A percentile compares a stretch with the other conserved stretches of the same genome.
These are phyloP conservation scores for Taxidea taxus DNA, from an alignment of 2,113 vertebrate genomes.

Conservation along the genomic window DNA sequence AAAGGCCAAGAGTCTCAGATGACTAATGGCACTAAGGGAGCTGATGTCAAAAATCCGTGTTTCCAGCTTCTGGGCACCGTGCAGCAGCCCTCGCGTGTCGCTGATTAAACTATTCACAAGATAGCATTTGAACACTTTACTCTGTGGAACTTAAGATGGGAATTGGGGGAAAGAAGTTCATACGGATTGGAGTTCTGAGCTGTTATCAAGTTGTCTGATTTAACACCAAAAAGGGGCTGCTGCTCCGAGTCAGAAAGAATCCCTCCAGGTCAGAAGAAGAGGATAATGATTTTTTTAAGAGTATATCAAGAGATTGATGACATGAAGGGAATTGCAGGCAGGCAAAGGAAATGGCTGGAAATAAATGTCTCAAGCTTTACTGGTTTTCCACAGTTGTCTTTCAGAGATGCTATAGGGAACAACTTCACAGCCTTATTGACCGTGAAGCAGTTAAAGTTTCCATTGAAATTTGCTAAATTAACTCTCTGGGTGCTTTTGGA, in stretches of 20 bases:
- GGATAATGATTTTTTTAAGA: conserved; percentile 61
- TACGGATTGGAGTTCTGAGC: neutral
- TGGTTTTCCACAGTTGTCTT: neutral
- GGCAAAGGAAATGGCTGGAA: conserved; percentile 51
- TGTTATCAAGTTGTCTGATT: neutral
- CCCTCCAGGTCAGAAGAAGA: conserved; percentile 49
- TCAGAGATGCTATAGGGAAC: conserved; percentile 51
- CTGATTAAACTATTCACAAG: neutral
- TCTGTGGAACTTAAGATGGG: neutral
- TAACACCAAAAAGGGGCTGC: neutral
- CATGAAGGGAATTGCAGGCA: conserved; percentile 50
- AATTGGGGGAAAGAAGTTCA: neutral
- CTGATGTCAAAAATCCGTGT: neutral
- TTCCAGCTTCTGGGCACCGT: neutral
- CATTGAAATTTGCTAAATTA: conserved; percentile 13
- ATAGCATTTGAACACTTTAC: conserved; percentile 9
- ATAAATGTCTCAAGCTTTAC: conserved; percentile 43
- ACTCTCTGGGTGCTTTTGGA: conserved; percentile 29
- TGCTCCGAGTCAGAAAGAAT: neutral
- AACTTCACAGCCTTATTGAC: conserved; percentile 36
- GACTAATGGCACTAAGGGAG: neutral
- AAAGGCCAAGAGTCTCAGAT: neutral
- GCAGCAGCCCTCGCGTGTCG: neutral
- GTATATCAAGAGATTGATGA: conserved; percentile 55
- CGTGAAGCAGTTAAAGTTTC: neutral